Base-by-base conservation (phyloP, 1,140 invertebrate genomes). In the Anoplolepis gracilipes region DNA sequence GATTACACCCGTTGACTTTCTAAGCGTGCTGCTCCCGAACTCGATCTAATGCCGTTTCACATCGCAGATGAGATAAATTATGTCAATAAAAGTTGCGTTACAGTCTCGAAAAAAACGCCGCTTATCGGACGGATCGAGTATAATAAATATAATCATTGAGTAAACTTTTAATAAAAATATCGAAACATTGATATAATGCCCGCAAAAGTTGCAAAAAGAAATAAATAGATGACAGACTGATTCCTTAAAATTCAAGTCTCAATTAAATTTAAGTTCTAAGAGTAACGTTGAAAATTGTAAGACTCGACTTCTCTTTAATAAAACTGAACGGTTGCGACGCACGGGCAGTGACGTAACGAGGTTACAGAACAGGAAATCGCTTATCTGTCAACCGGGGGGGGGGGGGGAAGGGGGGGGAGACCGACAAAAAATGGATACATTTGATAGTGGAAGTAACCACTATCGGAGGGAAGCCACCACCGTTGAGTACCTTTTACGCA, bases 1-100 rank as follows among this genome's bases (percentile, higher is more conserved):
- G 81, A 91, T 92, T 92, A 90, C 91, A 82, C 81, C 57, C 53
- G 85, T 90, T 88, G 75, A 90, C 91, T 92, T 90, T 92, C 91
- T 90, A 92, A 87, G 86, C 39, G 79, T 39, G 84, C 53, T 77
- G 85, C 65, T 85, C 77, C 46, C 72, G 84, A 87, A 85, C 78
- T 72, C 75, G 84, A 84, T 59, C 84, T 73, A 49, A 84, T 19
- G 67, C 42, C 57, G 46, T 86, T 86, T 82, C 85, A 82, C 85
- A 22, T 86, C 36, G 42, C 55, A 7, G 36, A 61, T 28, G 61
- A 85, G 67, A 77, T 75, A 57, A 75, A 82, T 79, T 69, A 49
- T 79, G 84, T 53, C 84, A 67, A 79, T 65, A n/a, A n/a, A 53
- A 61, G 70, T 84, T 73, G 59, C 61, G 25, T 77, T 30, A 10